A percentile compares a stretch with the other conserved stretches of the same genome.
Conservation (phyloP, 1,140 invertebrate genomes). For the Coenobita brevimanus region DNA sequence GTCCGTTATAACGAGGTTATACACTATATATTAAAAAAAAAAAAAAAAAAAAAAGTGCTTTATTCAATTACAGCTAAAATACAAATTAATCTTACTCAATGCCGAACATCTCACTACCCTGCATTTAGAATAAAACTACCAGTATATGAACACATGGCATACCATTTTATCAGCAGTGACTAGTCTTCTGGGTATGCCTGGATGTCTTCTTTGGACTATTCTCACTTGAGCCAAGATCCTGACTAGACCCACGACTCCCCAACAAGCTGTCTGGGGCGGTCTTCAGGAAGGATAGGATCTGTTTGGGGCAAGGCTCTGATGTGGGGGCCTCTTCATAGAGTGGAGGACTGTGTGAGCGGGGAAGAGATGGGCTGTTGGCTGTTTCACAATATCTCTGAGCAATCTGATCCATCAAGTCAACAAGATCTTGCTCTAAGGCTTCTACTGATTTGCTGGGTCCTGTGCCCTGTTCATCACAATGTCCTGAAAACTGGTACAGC, state of each 20-base stretch:
- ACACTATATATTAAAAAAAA: too few relatives aligned
- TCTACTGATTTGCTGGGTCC: neutral
- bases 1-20: too few relatives aligned
- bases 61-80: too few relatives aligned
- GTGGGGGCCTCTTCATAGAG: neutral
- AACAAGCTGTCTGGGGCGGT: conserved; percentile 32
- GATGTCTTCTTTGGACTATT: neutral
- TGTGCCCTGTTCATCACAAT: neutral
- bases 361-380: neutral
- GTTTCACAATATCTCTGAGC: neutral
- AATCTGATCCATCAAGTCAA: conserved; percentile 6
- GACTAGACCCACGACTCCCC: conserved; percentile 26
- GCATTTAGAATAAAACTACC: too few relatives aligned
- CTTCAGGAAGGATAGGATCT: neutral
- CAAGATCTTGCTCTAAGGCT: conserved; percentile 7
- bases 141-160: too few relatives aligned
- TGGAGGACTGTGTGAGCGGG: neutral
- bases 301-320: neutral
- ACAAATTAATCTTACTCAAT: too few relatives aligned
- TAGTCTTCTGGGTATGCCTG: too few relatives aligned
- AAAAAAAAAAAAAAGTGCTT: too few relatives aligned
- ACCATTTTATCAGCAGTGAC: too few relatives aligned
- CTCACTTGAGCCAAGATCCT: neutral
- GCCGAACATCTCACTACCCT: too few relatives aligned
- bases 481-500: too few relatives aligned